Evolutionary conservation across 2,797 vertebrate species (phyloP).

Genomic region (Propithecus deckenii): DNA sequence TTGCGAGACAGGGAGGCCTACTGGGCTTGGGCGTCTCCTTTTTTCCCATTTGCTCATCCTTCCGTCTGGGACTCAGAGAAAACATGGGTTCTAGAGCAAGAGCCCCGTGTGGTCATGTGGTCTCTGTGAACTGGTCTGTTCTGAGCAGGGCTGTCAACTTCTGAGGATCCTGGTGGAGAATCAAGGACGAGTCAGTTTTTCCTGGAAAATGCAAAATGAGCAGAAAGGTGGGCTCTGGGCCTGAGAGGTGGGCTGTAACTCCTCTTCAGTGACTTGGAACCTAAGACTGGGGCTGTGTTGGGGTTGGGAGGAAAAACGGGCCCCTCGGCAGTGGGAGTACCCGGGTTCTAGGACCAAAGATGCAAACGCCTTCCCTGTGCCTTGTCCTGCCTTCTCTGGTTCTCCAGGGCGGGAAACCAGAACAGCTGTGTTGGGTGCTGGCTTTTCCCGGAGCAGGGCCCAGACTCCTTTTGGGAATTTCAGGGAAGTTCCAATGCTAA

Average conservation of each 20-base stretch:
- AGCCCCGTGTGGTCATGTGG: accelerated
- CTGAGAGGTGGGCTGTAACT: not conserved
- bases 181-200: conserved; percentile 62
- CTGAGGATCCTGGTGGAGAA: conserved; percentile 77
- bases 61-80: not conserved
- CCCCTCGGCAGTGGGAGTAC: not conserved
- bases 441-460: not conserved
- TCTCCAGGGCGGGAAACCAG: not conserved
- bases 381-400: not conserved
- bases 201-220: conserved; percentile 54
- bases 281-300: not conserved
- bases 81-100: not conserved
- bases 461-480: not conserved
- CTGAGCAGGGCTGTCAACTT: conserved; percentile 30
- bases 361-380: accelerated
- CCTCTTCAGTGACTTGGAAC: not conserved
- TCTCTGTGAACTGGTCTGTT: not conserved
- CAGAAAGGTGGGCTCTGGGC: conserved; percentile 60
- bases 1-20: not conserved
- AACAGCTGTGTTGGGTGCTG: not conserved
- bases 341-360: not conserved
- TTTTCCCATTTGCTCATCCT: not conserved
- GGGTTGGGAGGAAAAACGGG: not conserved
- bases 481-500: not conserved
- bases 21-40: not conserved